Percentiles rank a stretch among this genome's conserved stretches.
Conservation (phyloP, 1,140 invertebrate species). For the Caenorhabditis briggsae region DNA sequence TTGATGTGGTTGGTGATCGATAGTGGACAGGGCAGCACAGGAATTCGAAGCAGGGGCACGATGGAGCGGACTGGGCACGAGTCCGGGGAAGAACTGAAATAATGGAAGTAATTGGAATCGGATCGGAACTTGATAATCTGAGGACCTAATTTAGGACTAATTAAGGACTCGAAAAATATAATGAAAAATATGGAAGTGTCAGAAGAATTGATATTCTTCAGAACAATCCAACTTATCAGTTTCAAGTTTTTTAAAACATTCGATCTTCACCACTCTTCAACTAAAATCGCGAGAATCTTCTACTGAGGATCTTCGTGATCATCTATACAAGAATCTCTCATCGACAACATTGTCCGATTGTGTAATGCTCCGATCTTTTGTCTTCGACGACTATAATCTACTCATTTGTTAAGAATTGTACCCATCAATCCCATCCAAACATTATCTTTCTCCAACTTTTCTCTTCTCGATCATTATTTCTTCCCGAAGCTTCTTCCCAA, state of each 20-base stretch:
- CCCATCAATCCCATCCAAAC: neutral
- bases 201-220: too few relatives aligned
- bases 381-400: constrained; percentile 12
- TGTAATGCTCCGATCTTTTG: neutral
- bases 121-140: too few relatives aligned
- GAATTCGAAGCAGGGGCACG: constrained; percentile 41
- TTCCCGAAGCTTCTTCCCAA: neutral
- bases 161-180: too few relatives aligned
- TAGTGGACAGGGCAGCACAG: constrained; percentile 45
- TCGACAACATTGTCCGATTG: neutral
- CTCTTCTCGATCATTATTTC: neutral
- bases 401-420: neutral
- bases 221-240: too few relatives aligned
- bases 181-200: too few relatives aligned
- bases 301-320: too few relatives aligned
- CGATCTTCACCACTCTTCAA: too few relatives aligned
- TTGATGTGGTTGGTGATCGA: constrained; percentile 78
- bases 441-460: neutral
- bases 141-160: too few relatives aligned
- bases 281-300: too few relatives aligned
- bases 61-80: constrained; percentile 49
- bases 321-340: neutral
- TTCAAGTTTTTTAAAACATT: too few relatives aligned
- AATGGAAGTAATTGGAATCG: neutral
- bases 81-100: constrained; percentile 11